phyloP scores from a whole-genome alignment of 2,797 vertebrate genomes.

The Odontamblyopus rebecca region DNA sequence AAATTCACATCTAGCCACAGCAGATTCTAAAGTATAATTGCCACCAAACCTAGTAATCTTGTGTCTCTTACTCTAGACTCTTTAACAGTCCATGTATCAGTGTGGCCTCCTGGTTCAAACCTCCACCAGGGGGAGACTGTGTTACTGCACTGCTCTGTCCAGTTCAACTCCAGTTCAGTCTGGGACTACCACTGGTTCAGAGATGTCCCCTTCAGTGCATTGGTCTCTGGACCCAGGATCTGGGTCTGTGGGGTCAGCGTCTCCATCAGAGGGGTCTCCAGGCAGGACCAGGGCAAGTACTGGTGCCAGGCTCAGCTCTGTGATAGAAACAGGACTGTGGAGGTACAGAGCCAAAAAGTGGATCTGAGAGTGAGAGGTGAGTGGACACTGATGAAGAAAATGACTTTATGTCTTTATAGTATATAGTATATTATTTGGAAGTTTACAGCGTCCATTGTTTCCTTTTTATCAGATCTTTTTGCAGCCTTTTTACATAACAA shows the following conservation, averaged over 20 bases:
- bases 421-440: no score
- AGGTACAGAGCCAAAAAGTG: slow-evolving; percentile 18
- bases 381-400: slow-evolving; percentile 11
- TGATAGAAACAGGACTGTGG: slow-evolving; percentile 20
- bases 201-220: not conserved
- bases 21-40: not conserved
- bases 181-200: slow-evolving; percentile 54
- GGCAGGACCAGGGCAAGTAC: slow-evolving; percentile 37
- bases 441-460: no score
- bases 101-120: slow-evolving; percentile 55
- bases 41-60: not conserved
- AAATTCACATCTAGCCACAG: not conserved
- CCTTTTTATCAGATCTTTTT: no score
- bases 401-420: no score
- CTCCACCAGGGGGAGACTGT: slow-evolving; percentile 56
- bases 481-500: no score
- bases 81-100: slow-evolving; percentile 34
- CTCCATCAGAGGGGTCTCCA: slow-evolving; percentile 35
- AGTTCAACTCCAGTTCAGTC: slow-evolving; percentile 21
- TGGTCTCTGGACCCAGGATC: slow-evolving; percentile 35
- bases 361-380: slow-evolving; percentile 63
- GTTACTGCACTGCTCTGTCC: slow-evolving; percentile 48
- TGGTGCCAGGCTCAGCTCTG: slow-evolving; percentile 45
- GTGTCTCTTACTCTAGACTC: slow-evolving; percentile 30
- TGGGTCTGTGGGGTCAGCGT: slow-evolving; percentile 48